Base-by-base conservation (phyloP, 1,140 invertebrate genomes). In the Harpegnathos saltator region DNA sequence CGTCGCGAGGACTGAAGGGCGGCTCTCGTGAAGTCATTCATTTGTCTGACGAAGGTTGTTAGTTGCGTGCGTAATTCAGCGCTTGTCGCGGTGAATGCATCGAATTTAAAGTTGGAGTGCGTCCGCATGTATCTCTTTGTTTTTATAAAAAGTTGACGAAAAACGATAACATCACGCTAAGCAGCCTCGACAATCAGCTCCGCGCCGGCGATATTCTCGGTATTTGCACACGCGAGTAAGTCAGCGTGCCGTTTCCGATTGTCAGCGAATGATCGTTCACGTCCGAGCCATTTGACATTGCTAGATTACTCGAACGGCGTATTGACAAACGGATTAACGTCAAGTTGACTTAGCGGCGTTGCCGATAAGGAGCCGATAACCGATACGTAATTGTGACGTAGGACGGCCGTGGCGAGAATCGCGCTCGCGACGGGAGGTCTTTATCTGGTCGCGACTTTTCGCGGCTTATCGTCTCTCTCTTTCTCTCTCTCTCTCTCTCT, bases 301-400 rank as follows among this genome's bases (percentile, higher is more conserved):
- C 19, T 56, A 61, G 80, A 87, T 86, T 86, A 87, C 33, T 33
- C 62, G 24, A 9, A 65, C 52, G 86, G 84, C 85, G 75, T 85
- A 87, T 87, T 59, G 87, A 85, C 78, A 74, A 78, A 88, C 71
- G 87, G 86, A 88, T 88, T 88, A 88, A 85, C 59, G 83, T 58
- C 72, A 69, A 44, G 87, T 82, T 82, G 83, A 87, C 86, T 88
- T 85, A 84, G 56, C 72, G 29, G 56, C 72, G 52, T 44, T 26
- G 48, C 29, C 58, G 89, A 90, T 90, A 90, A 90, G 84, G 68
- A 77, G 63, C 19, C 78, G 90, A 90, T 89, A 88, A 87, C 62
- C 52, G 71, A 71, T 33, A 33, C 62, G 89, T 87, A 89, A 90
- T 90, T 89, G 78, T 58, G 86, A 66, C 56, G 74, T n/a, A n/a